phyloP scores from a whole-genome alignment of 2,888 invertebrate species.

The Drosophila macrospina region DNA sequence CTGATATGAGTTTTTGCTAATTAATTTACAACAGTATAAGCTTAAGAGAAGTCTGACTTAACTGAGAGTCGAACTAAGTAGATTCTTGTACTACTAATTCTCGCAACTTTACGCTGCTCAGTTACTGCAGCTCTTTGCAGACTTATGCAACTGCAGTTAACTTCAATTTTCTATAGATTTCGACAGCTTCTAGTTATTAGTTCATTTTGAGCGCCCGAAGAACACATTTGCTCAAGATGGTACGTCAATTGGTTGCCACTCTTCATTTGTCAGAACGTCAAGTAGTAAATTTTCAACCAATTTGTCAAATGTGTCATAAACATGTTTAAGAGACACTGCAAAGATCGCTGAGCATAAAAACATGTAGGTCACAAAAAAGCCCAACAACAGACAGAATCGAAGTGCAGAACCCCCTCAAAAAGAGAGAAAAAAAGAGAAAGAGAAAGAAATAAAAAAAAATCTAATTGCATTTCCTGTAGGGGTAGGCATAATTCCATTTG shows the following conservation, averaged over 20 bases:
- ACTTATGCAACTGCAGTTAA: neutral
- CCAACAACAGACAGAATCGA: slow-evolving; percentile 11
- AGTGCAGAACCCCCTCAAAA: slow-evolving; percentile 38
- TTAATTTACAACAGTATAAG: too few relatives aligned
- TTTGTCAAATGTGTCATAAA: slow-evolving; percentile 76
- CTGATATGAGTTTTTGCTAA: slow-evolving; percentile 18
- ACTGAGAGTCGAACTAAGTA: neutral
- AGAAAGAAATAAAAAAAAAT: slow-evolving; percentile 47
- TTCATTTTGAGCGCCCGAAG: neutral
- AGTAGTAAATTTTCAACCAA: slow-evolving; percentile 71
- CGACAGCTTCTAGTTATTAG: neutral
- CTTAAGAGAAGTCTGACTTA: neutral
- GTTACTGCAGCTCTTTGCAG: too few relatives aligned
- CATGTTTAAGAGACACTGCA: slow-evolving; percentile 25
- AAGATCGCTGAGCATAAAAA: slow-evolving; percentile 30
- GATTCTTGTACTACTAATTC: neutral
- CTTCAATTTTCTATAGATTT: neutral
- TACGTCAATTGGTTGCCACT: slow-evolving; percentile 29
- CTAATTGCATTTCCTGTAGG: slow-evolving; percentile 79
- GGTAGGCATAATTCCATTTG: slow-evolving; percentile 64
- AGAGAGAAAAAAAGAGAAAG: slow-evolving; percentile 12
- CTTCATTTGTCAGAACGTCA: slow-evolving; percentile 51
- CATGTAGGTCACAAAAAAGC: slow-evolving; percentile 52
- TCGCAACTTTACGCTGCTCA: too few relatives aligned
- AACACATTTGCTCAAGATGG: slow-evolving; percentile 16